Evolutionary conservation across 2,888 invertebrate genomes (phyloP), one percentile per base, ranked within the genome.

Genomic region (Drosophila setosimentum): DNA sequence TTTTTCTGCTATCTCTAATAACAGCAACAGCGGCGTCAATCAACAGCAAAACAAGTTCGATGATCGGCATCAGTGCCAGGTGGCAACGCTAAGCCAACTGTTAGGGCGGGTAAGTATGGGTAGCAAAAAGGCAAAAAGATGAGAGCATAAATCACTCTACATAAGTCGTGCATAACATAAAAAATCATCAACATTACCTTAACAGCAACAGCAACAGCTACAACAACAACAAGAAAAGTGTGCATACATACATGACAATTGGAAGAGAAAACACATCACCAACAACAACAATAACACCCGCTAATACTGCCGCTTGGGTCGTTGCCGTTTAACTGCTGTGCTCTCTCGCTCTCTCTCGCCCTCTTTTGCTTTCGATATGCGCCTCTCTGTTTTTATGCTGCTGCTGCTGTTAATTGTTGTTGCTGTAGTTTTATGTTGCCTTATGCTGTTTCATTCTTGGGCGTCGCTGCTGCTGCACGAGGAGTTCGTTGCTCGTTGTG

Each of bases 381-480:
- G 45, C 62, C 73, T 65, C 65, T 66, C 73, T 75, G 69, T 68
- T 76, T 78, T 76, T 80, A 80, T 76, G 79, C 69, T 77, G 67
- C 70, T 48, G 45, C 45, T 45, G 21, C 37, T 73, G 65, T 63
- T 58, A 58, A 63, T 64, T 74, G 68, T 78, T 79, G 78, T 82
- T 83, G 80, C 73, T 84, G 80, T 80, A 76, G 74, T 87, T 85
- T 87, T 80, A 84, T 84, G 86, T 83, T 87, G 86, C 82, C 72
- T 87, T 87, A 76, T 82, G 70, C 73, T 80, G 76, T 76, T 87
- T 87, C 78, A 83, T 86, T 86, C 86, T 86, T 86, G 85, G 88
- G 87, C 87, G 87, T 87, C 87, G 88, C 88, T 82, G 74, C 68
- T 76, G 45, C 24, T 45, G 45, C 24, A 45, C 45, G 24, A 45